Percentiles rank a stretch among this genome's conserved stretches.
Conservation (phyloP, 92 coral and sea anemone species). For the Zoanthus solanderi region DNA sequence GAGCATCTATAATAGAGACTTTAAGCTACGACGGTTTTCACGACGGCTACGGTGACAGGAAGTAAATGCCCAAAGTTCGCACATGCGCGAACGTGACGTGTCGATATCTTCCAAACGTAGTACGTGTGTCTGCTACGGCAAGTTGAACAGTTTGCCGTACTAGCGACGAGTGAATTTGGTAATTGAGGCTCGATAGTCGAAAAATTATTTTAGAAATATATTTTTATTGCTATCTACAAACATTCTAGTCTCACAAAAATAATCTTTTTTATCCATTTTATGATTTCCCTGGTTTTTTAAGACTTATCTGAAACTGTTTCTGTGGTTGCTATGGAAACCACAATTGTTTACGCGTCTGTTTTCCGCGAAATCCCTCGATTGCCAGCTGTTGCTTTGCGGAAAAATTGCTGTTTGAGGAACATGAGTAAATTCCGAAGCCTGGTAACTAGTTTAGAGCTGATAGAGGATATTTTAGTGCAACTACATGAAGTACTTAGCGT, state of each 20-base stretch:
- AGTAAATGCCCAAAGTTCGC: too few species aligned
- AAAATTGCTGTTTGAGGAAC: slow-evolving; percentile 16
- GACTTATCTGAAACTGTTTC: slow-evolving; percentile 37
- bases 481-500: slow-evolving; percentile 32
- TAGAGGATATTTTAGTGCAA: slow-evolving; percentile 21
- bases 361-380: not conserved
- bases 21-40: too few species aligned
- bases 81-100: too few species aligned
- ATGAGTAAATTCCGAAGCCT: slow-evolving; percentile 16
- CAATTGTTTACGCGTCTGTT: slow-evolving; percentile 27
- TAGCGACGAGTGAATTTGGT: too few species aligned
- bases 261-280: slow-evolving; percentile 27
- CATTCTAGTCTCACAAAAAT: slow-evolving; percentile 9
- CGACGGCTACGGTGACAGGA: too few species aligned
- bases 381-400: slow-evolving; percentile 22
- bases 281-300: slow-evolving; percentile 15
- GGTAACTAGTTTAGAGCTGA: slow-evolving; percentile 40
- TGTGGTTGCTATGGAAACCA: slow-evolving; percentile 47
- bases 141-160: too few species aligned
- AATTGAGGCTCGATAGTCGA: slow-evolving; percentile 31
- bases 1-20: not conserved
- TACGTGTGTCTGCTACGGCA: too few species aligned
- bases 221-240: not conserved
- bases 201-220: slow-evolving; percentile 19
- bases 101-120: too few species aligned